Percentiles rank a stretch among this genome's conserved stretches.
Conservation (phyloP, 2,888 invertebrate genomes). For the Gisinianus flammeolus region DNA sequence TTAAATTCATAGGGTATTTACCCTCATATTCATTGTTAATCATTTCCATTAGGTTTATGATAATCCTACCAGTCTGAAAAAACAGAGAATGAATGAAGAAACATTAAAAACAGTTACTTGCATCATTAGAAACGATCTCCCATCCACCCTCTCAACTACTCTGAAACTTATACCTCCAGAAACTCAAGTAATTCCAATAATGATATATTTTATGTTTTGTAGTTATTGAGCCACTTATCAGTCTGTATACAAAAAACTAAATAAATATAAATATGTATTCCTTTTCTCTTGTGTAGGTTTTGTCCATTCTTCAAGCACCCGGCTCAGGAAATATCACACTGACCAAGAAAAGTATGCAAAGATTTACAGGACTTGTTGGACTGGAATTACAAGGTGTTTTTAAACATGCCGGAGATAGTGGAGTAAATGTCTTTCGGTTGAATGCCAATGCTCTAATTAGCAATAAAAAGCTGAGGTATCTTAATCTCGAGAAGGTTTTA, state of each 20-base stretch:
- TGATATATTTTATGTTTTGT: too few species aligned
- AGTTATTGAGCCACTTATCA: background rate
- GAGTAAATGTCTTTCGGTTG: slow-evolving; percentile 27
- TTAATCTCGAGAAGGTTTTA: slow-evolving; percentile 49
- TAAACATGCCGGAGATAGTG: slow-evolving; percentile 50
- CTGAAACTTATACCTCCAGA: slow-evolving; percentile 35
- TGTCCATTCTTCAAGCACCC: slow-evolving; percentile 68
- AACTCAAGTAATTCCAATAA: slow-evolving; percentile 53
- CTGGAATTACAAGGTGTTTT: slow-evolving; percentile 69
- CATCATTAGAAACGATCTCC: slow-evolving; percentile 47
- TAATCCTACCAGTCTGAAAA: slow-evolving; percentile 40
- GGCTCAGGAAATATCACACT: slow-evolving; percentile 64
- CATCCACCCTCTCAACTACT: slow-evolving; percentile 22
- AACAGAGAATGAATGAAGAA: slow-evolving; percentile 18
- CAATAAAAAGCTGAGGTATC: slow-evolving; percentile 45
- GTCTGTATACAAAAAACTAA: too few species aligned
- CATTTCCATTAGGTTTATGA: slow-evolving; percentile 48
- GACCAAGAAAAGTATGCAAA: slow-evolving; percentile 63
- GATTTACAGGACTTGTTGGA: slow-evolving; percentile 66
- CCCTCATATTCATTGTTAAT: background rate
- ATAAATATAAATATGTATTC: background rate
- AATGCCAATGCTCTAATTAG: slow-evolving; percentile 46
- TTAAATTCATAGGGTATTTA: too few species aligned
- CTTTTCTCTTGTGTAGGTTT: slow-evolving; percentile 57
- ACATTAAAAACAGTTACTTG: slow-evolving; percentile 51